phyloP scores from a whole-genome alignment of 2,888 invertebrate genomes.

The Rhimphoctona megacephalus region DNA sequence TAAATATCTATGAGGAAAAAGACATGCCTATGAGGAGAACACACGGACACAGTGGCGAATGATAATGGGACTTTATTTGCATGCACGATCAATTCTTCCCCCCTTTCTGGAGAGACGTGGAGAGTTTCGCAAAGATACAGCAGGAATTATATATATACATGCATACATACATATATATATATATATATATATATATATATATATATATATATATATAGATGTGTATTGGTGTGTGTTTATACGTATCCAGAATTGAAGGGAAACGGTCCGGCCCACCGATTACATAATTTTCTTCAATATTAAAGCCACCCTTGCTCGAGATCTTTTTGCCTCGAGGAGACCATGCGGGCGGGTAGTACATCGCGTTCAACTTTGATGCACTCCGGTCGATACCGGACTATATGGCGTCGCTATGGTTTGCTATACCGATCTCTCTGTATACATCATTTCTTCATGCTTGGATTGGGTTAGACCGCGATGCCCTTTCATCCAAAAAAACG shows the following conservation, averaged over 20 bases:
- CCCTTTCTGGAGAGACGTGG: constrained; percentile 63
- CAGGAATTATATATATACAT: constrained; percentile 9
- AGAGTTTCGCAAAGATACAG: constrained; percentile 66
- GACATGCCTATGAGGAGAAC: constrained; percentile 18
- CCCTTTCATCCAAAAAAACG: constrained; percentile 36
- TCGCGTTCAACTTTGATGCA: constrained; percentile 83
- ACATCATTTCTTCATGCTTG: constrained; percentile 54
- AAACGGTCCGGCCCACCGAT: constrained; percentile 76
- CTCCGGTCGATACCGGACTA: constrained; percentile 75
- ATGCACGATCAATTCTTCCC: constrained; percentile 79
- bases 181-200: constrained; percentile 20
- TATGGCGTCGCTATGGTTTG: constrained; percentile 57
- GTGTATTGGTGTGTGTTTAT: constrained; percentile 32
- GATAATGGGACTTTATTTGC: constrained; percentile 82
- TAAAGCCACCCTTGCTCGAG: constrained; percentile 78
- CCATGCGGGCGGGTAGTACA: constrained; percentile 66
- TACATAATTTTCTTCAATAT: constrained; percentile 83
- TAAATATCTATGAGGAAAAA: no score
- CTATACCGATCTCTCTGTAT: constrained; percentile 37
- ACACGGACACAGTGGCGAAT: constrained; percentile 69
- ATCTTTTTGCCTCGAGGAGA: constrained; percentile 61
- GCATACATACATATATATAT: background rate
- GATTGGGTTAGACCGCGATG: constrained; percentile 58
- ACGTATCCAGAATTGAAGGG: constrained; percentile 64
- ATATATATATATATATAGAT: background rate